phyloP scores from a whole-genome alignment of 2,888 invertebrate genomes.

The Spicauda simplicius region DNA sequence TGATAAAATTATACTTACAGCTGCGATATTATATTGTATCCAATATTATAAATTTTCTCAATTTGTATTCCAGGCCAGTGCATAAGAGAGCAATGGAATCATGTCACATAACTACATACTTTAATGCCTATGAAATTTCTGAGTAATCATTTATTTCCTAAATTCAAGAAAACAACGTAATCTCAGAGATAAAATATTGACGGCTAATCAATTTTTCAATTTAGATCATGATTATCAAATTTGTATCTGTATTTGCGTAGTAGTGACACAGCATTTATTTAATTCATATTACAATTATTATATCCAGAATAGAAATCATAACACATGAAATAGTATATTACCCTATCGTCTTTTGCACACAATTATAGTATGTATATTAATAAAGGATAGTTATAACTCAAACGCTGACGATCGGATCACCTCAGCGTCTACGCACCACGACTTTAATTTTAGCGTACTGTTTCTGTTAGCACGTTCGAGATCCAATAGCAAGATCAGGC shows the following conservation, averaged over 20 bases:
- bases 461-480: conserved; percentile 42
- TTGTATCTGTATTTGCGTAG: too few species aligned
- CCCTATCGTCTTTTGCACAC: neutral
- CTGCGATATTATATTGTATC: too few species aligned
- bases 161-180: neutral
- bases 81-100: neutral
- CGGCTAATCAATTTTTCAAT: neutral
- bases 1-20: too few species aligned
- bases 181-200: neutral
- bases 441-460: conserved; percentile 41
- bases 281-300: too few species aligned
- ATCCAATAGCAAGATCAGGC: conserved; percentile 50
- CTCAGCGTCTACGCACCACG: conserved; percentile 9
- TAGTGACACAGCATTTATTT: too few species aligned
- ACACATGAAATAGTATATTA: too few species aligned
- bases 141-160: neutral
- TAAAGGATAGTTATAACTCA: neutral
- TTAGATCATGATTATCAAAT: too few species aligned
- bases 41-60: neutral
- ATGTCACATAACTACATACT: neutral
- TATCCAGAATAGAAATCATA: too few species aligned
- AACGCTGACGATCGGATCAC: neutral
- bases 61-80: neutral
- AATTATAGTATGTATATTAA: neutral
- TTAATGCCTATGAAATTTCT: neutral